phyloP scores from a whole-genome alignment of 2,888 invertebrate species.

The Rhabditoides inermis region DNA sequence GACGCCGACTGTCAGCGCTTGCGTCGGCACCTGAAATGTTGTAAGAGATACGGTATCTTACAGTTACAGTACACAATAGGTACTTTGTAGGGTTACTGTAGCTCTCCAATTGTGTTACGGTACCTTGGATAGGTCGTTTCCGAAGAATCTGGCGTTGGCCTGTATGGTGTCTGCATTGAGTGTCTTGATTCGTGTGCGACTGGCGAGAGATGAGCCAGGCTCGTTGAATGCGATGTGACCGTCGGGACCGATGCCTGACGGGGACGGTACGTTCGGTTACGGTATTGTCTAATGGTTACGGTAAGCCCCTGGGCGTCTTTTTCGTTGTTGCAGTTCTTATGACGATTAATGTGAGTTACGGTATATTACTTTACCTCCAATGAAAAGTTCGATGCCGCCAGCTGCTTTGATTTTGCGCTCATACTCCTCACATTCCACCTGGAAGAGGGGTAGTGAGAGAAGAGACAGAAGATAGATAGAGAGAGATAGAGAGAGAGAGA shows the following conservation, averaged over 20 bases:
- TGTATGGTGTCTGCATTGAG: constrained; percentile 80
- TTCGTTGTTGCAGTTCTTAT: no score
- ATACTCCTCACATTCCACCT: constrained; percentile 74
- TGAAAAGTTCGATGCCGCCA: constrained; percentile 87
- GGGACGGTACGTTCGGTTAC: no score
- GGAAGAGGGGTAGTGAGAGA: constrained; percentile 30
- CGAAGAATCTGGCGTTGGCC: constrained; percentile 70
- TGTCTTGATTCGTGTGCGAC: constrained; percentile 89
- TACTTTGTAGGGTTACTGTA: no score
- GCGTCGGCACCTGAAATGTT: no score
- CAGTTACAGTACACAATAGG: no score
- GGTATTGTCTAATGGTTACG: no score
- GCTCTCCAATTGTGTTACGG: no score
- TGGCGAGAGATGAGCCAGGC: constrained; percentile 89
- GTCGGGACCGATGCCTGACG: constrained; percentile 93
- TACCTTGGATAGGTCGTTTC: constrained; percentile 82
- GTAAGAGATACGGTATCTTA: no score
- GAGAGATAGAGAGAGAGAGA: constrained; percentile 27
- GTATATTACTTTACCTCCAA: constrained; percentile 85
- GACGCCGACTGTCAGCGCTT: constrained; percentile 90
- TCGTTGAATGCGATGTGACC: constrained; percentile 99
- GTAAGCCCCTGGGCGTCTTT: no score
- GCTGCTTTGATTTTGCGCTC: constrained; percentile 75
- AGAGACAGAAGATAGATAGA: neutral
- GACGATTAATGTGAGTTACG: no score